These are phyloP conservation scores for Trachelus stipa DNA, from an alignment of 2,888 invertebrate species.

Conservation along the genomic window DNA sequence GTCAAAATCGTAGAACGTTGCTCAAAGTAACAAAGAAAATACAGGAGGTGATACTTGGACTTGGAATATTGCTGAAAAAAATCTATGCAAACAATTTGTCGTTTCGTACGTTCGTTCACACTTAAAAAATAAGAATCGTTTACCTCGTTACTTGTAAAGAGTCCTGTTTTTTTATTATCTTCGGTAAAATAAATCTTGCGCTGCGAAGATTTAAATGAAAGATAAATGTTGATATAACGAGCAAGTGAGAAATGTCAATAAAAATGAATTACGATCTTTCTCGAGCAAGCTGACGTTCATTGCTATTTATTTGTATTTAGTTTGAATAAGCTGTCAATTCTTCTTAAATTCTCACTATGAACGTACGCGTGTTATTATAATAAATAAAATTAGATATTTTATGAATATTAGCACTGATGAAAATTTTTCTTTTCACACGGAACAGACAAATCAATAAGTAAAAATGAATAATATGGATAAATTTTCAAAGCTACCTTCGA, in stretches of 20 bases:
- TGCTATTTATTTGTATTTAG: neutral
- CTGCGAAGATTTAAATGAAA: neutral
- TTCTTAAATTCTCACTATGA: neutral
- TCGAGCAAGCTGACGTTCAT: neutral
- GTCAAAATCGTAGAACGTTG: neutral
- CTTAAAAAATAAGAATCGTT: neutral
- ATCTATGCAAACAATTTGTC: neutral
- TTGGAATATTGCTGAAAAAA: neutral
- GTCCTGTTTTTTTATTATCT: neutral
- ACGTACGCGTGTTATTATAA: neutral
- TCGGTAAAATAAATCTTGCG: neutral
- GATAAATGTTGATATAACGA: neutral
- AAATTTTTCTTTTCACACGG: neutral
- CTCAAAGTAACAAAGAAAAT: neutral
- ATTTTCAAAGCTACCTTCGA: neutral
- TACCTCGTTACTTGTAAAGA: neutral
- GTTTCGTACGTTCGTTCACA: neutral
- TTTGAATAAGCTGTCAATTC: neutral
- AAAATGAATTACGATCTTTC: neutral
- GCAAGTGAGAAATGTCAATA: neutral
- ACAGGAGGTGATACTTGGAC: neutral
- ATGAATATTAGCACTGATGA: neutral
- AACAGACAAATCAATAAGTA: neutral
- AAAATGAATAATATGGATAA: neutral
- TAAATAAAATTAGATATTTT: neutral